These are phyloP conservation scores for Vireo griseus DNA, from an alignment of 2,797 vertebrate species.

Conservation along the genomic window DNA sequence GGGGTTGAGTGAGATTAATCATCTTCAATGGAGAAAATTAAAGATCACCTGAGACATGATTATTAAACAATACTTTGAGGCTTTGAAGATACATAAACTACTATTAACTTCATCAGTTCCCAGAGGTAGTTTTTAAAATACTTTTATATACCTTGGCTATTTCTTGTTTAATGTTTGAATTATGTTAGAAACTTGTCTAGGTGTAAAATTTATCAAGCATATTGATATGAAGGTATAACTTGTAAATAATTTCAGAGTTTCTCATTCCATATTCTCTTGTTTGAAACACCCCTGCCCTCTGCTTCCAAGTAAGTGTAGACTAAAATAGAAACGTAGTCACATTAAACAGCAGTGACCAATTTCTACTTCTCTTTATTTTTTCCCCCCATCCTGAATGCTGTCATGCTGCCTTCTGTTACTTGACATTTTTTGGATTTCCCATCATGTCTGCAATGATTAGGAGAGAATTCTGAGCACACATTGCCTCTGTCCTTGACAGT, in stretches of 20 bases:
- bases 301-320: background rate
- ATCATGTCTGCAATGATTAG: background rate
- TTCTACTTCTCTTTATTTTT: background rate
- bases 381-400: background rate
- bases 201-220: background rate
- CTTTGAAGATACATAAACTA: background rate
- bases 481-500: conserved; percentile 42
- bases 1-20: background rate
- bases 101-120: background rate
- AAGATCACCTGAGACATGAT: background rate
- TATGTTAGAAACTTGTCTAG: background rate
- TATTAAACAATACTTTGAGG: background rate
- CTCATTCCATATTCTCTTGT: background rate
- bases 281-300: background rate
- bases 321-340: background rate
- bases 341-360: background rate
- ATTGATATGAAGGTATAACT: background rate
- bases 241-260: background rate
- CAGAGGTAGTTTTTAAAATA: background rate
- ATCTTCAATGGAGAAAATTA: background rate
- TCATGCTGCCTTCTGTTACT: conserved; percentile 3
- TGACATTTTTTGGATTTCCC: conserved; percentile 30
- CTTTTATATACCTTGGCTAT: background rate
- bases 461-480: background rate
- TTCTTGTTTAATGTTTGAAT: background rate